Conservation (phyloP, 2,113 vertebrate species). For the Turnix velox region DNA sequence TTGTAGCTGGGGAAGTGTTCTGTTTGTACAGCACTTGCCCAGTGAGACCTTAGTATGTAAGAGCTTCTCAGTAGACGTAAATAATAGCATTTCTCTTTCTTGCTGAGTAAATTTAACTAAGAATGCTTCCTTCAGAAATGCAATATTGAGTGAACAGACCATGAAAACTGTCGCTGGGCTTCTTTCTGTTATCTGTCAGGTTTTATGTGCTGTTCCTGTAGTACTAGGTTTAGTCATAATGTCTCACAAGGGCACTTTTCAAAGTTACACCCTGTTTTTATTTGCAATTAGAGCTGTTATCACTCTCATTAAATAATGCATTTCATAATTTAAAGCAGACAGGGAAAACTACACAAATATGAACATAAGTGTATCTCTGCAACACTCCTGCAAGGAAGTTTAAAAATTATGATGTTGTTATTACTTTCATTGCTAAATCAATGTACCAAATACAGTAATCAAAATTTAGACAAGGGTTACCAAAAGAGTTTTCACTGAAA, state of each 20-base stretch:
- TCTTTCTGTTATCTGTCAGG: conserved; percentile 39
- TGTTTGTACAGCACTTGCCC: neutral
- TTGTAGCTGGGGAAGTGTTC: neutral
- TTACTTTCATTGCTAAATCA: conserved; percentile 58
- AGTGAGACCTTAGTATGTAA: neutral
- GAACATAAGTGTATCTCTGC: conserved; percentile 21
- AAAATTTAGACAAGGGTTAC: conserved; percentile 16
- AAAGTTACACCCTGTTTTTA: conserved; percentile 62
- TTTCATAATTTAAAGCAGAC: conserved; percentile 56
- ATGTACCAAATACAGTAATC: conserved; percentile 56
- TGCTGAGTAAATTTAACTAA: conserved; percentile 33
- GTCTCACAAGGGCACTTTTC: conserved; percentile 49
- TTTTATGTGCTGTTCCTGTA: conserved; percentile 50
- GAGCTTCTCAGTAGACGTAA: neutral
- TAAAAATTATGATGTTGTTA: conserved; percentile 24
- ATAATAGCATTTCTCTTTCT: conserved; percentile 36
- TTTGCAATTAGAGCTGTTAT: conserved; percentile 64
- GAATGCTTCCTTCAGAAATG: conserved; percentile 37
- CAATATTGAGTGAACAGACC: conserved; percentile 43
- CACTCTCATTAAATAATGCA: conserved; percentile 57
- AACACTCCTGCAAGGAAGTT: conserved; percentile 20
- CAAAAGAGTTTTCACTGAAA: conserved; percentile 22
- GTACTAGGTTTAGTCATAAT: neutral
- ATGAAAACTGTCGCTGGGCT: conserved; percentile 48
- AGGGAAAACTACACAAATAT: conserved; percentile 21